These are phyloP conservation scores for Antheraea pernyi DNA, from an alignment of 1,140 invertebrate species.

Conservation along the genomic window DNA sequence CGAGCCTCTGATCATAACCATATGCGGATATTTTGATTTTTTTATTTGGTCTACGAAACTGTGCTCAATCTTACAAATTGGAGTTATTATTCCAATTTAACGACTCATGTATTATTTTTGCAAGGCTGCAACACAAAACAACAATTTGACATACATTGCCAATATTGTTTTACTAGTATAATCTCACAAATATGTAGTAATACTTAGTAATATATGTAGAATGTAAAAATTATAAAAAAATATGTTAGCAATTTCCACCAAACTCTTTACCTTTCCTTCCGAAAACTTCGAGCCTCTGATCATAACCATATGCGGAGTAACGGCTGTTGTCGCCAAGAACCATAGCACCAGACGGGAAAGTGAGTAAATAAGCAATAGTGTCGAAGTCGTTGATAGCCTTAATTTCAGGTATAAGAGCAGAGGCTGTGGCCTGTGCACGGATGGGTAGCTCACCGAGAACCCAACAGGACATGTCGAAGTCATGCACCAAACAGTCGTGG, in stretches of 20 bases:
- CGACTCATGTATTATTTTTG: too few species aligned
- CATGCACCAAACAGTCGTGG: conserved; percentile 86
- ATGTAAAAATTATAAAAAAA: too few species aligned
- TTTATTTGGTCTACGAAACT: too few species aligned
- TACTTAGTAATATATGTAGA: too few species aligned
- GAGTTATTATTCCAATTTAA: too few species aligned
- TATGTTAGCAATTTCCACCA: too few species aligned
- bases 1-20: conserved; percentile 86
- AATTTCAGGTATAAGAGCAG: conserved; percentile 81
- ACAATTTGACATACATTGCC: too few species aligned
- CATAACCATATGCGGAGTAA: conserved; percentile 83
- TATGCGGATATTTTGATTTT: too few species aligned
- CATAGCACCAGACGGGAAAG: conserved; percentile 83
- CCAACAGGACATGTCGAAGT: conserved; percentile 84
- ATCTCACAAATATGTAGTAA: too few species aligned
- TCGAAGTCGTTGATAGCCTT: conserved; percentile 27
- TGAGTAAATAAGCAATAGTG: conserved; percentile 81
- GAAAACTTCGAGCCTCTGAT: conserved; percentile 85
- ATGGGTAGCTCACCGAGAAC: conserved; percentile 82
- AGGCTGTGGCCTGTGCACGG: conserved; percentile 78
- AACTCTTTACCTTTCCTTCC: conserved; percentile 67
- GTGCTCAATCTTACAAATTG: too few species aligned
- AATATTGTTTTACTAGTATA: too few species aligned
- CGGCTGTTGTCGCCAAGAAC: conserved; percentile 84
- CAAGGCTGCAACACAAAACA: too few species aligned